Percentiles rank a stretch among this genome's conserved stretches.
Evolutionary conservation across 2,797 vertebrate genomes (phyloP).

Genomic region (Lepus townsendii): DNA sequence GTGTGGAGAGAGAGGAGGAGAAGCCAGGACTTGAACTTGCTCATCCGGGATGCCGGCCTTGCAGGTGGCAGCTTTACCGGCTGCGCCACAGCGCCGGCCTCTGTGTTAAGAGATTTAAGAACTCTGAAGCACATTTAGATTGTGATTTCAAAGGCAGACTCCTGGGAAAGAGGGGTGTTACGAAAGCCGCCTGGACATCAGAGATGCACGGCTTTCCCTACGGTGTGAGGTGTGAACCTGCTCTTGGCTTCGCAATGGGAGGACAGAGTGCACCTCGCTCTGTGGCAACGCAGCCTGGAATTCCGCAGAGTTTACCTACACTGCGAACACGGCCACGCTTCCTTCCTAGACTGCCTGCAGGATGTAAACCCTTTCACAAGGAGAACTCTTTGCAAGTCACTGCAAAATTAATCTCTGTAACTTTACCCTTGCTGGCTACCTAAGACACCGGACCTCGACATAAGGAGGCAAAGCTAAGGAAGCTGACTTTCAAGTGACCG

Average conservation of each 20-base stretch:
- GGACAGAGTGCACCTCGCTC: neutral
- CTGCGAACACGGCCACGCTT: neutral
- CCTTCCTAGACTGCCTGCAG: neutral
- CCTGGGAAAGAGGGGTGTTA: neutral
- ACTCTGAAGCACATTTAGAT: neutral
- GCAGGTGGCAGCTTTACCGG: no score
- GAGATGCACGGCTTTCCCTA: neutral
- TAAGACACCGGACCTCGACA: neutral
- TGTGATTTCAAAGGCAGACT: neutral
- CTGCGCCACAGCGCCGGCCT: no score
- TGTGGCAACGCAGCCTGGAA: neutral
- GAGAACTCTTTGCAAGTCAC: slow-evolving; percentile 1
- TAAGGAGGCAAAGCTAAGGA: slow-evolving; percentile 40
- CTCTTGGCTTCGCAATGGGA: neutral
- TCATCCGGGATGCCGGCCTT: no score
- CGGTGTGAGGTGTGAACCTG: neutral
- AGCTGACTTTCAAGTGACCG: slow-evolving; percentile 37
- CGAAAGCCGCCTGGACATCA: neutral
- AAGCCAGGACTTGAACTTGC: no score
- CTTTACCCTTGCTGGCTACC: neutral
- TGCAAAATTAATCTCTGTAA: slow-evolving; percentile 17
- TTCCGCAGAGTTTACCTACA: neutral
- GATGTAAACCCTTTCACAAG: neutral
- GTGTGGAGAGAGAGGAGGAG: no score
- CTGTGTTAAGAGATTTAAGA: neutral